Percentiles rank a stretch among this genome's conserved stretches.
Evolutionary conservation across 2,888 invertebrate species (phyloP).

Genomic region (Lomographa bimaculata): DNA sequence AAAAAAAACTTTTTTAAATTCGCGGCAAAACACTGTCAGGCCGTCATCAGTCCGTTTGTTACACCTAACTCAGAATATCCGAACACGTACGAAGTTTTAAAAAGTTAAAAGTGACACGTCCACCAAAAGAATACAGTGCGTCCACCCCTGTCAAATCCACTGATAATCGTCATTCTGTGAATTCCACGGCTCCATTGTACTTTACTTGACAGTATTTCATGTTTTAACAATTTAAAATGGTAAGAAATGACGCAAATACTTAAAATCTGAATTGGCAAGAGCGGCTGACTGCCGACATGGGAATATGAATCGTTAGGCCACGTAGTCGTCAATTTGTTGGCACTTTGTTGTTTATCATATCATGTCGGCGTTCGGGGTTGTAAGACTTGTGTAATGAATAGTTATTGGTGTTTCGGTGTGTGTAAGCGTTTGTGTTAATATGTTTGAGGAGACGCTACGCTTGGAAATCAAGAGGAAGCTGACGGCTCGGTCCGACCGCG

Average conservation of each 20-base stretch:
- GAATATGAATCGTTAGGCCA: too few relatives aligned
- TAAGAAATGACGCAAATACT: slow-evolving; percentile 45
- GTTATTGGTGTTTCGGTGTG: slow-evolving; percentile 39
- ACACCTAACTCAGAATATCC: too few relatives aligned
- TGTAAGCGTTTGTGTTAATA: slow-evolving; percentile 40
- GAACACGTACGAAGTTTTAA: too few relatives aligned
- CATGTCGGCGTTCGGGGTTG: slow-evolving; percentile 57
- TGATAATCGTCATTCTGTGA: too few relatives aligned
- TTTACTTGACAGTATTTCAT: slow-evolving; percentile 68
- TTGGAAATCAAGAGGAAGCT: slow-evolving; percentile 99
- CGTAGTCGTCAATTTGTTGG: slow-evolving; percentile 49
- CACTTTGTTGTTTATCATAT: slow-evolving; percentile 58
- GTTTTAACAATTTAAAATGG: slow-evolving; percentile 74
- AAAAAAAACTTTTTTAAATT: too few relatives aligned
- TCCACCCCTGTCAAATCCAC: slow-evolving; percentile 77
- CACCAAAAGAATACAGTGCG: too few relatives aligned
- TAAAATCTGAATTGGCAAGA: slow-evolving; percentile 4
- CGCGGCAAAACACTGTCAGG: too few relatives aligned
- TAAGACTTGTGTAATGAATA: slow-evolving; percentile 44
- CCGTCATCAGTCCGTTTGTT: too few relatives aligned
- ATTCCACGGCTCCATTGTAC: too few relatives aligned
- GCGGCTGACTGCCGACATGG: slow-evolving; percentile 23
- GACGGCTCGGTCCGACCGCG: slow-evolving; percentile 98
- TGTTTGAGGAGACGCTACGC: slow-evolving; percentile 91
- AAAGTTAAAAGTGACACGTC: too few relatives aligned